Base-by-base conservation (phyloP, 92 coral and sea anemone species). In the Porites rus region DNA sequence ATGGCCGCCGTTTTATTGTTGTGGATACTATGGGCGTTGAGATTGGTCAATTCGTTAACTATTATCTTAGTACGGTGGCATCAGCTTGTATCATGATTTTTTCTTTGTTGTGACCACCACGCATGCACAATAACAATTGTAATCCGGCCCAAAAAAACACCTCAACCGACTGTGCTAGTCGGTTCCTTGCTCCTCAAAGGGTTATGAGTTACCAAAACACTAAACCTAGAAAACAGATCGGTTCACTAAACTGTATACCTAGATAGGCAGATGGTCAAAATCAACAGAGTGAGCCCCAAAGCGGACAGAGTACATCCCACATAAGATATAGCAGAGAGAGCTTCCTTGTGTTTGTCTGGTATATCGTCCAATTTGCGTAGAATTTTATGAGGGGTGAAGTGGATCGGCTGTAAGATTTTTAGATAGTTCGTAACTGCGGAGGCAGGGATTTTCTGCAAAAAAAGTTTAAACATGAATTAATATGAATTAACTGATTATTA, bases 251-350 rank as follows among this genome's bases (percentile, higher is more conserved):
- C 4, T 9, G 63, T 22, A 50, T 89, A 92, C 98, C 98, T 90
- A 46, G 95, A 90, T 12, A 87, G 38, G 51, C 69, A 53, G 65
- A 90, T 89, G 16, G 98, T 94, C 24, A 92, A 10, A 18, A 92
- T 75, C 65, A 95, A 88, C 66, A 90, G 66, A 53, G 53, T 52
- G 21, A 94, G 89, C 69, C 98, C 98, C 53, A 94, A 13, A 8
- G 84, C 76, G 1, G 98, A 94, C 43, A 93, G 68, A 63, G 91
- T 84, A 79, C 98, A 94, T 51, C 98, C 98, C 1, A 84, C 86
- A 51, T 92, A 94, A 11, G 98, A 94, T 14, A 94, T 90, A 51
- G 80, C 72, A 51, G 88, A 66, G 17, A 94, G 84, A 0, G 78
- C 88, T 10, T 82, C 59, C 8, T 88, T 90, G 21, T 94, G 94